Base-by-base conservation (phyloP, 2,888 invertebrate genomes). In the Pteria penguin region DNA sequence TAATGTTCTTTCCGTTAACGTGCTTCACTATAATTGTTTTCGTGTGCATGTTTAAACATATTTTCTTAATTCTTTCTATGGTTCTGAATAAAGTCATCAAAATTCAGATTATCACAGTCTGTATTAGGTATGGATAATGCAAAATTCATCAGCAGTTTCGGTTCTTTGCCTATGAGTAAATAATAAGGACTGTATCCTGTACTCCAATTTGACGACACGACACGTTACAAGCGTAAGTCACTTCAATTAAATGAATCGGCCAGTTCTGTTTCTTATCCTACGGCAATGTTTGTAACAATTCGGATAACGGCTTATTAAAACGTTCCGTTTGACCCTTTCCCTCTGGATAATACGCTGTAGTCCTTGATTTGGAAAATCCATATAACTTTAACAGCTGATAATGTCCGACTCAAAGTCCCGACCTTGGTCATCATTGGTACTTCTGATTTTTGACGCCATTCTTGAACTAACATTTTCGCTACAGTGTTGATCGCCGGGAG, bases 121-220 rank as follows among this genome's bases (percentile, higher is more conserved):
- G 24, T 27, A 18, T 18, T 58, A 29, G 29, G 18, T 55, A 0
- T 8, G 26, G 5, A 18, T 22, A 67, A 18, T 2, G 57, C 29
- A 55, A 67, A 54, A 29, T 67, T 57, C 5, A 67, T 24, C n/a
- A 57, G 67, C n/a, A 67, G 24, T n/a, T 54, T 67, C 2, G 55
- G 67, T 14, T 67, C 24, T n/a, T 3, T 4, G 24, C 45, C 66
- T 29, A 52, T 26, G 24, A 66, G n/a, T 52, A 66, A 66, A 66
- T 66, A 52, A 54, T 54, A 67, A 27, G 31, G 67, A 67, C 67
- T 67, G 22, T 67, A 67, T 32, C n/a, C n/a, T n/a, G n/a, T n/a
- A n/a, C n/a, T n/a, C n/a, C n/a, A n/a, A n/a, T n/a, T n/a, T n/a
- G n/a, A n/a, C n/a, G n/a, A n/a, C n/a, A n/a, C n/a, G 67, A 57